Percentiles rank a stretch among this genome's conserved stretches.
phyloP scores from a whole-genome alignment of 1,140 invertebrate species.

The Pogonus chalceus region DNA sequence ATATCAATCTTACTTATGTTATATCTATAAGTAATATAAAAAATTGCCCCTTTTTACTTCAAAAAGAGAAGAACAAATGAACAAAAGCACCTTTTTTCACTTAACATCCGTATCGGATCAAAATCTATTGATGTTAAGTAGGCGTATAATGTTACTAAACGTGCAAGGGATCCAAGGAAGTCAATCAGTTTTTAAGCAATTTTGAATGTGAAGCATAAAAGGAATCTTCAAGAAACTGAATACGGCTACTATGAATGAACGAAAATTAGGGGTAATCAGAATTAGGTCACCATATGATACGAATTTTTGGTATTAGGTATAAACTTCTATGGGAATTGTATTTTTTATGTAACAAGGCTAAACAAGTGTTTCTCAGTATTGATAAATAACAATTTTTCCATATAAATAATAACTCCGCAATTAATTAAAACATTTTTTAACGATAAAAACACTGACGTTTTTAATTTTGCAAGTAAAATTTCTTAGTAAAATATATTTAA shows the following conservation, averaged over 20 bases:
- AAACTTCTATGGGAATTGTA: too few species aligned
- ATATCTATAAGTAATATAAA: too few species aligned
- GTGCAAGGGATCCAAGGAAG: neutral
- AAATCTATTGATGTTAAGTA: neutral
- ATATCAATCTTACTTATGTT: too few species aligned
- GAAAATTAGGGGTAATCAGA: neutral
- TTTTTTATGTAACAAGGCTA: too few species aligned
- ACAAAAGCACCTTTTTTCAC: neutral
- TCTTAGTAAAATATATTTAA: neutral
- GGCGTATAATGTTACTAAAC: constrained; percentile 1
- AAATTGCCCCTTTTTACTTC: too few species aligned
- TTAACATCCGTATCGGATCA: neutral
- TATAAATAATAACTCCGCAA: too few species aligned
- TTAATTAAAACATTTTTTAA: too few species aligned
- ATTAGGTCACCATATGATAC: neutral
- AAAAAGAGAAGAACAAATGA: too few species aligned
- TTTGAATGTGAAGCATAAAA: neutral
- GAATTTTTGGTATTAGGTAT: too few species aligned
- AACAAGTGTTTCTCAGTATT: too few species aligned
- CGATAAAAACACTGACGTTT: too few species aligned
- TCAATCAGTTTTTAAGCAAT: neutral
- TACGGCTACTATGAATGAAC: neutral
- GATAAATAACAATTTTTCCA: too few species aligned
- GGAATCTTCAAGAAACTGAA: neutral
- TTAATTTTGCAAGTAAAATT: neutral